Evolutionary conservation across 2,888 invertebrate species (phyloP).

Genomic region (Petrophora chlorosata): DNA sequence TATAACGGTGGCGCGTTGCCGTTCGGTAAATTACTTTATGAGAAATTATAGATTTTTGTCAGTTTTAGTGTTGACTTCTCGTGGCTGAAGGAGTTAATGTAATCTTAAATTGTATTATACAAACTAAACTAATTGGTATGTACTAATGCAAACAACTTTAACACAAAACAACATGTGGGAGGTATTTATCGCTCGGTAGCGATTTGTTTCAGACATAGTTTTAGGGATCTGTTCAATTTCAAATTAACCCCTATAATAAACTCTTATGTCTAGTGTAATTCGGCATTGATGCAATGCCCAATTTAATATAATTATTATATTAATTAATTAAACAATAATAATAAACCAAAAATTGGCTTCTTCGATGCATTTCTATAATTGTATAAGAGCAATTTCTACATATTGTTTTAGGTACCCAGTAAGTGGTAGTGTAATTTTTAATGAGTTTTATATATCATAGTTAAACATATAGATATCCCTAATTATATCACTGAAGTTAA

Average conservation of each 20-base stretch:
- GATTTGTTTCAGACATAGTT: too few species aligned
- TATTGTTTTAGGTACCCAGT: slow-evolving; percentile 66
- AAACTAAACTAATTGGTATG: too few species aligned
- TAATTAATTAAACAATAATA: slow-evolving; percentile 55
- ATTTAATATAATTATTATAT: slow-evolving; percentile 36
- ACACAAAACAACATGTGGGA: too few species aligned
- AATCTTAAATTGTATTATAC: too few species aligned
- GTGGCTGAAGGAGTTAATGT: too few species aligned
- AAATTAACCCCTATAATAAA: slow-evolving; percentile 36
- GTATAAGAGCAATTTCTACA: slow-evolving; percentile 71
- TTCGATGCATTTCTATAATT: slow-evolving; percentile 67
- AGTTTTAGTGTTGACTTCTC: too few species aligned
- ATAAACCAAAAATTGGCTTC: slow-evolving; percentile 80
- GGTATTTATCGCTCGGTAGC: too few species aligned
- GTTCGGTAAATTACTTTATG: too few species aligned
- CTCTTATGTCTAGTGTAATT: slow-evolving; percentile 51
- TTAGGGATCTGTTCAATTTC: slow-evolving; percentile 37
- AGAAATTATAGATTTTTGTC: too few species aligned
- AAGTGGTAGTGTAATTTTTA: slow-evolving; percentile 64
- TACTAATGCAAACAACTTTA: too few species aligned
- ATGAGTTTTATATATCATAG: slow-evolving; percentile 48
- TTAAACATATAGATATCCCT: slow-evolving; percentile 29
- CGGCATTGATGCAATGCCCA: slow-evolving; percentile 59
- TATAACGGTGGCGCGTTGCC: too few species aligned
- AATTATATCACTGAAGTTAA: slow-evolving; percentile 29